Percentiles rank a stretch among this genome's conserved stretches.
Conservation (phyloP, 2,797 vertebrate genomes). For the Gadopsis marmoratus region DNA sequence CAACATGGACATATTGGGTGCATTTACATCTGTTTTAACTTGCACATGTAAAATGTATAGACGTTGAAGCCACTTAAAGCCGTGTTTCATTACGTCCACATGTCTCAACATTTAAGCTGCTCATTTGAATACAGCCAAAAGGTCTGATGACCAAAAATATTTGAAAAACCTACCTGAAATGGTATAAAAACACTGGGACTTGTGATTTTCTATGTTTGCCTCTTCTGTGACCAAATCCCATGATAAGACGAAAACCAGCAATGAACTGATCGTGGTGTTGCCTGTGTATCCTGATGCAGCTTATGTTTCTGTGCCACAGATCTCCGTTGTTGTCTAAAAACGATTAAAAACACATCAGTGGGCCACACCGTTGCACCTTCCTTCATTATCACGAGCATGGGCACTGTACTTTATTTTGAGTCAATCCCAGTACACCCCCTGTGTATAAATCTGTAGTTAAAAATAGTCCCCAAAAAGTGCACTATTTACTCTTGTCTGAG, state of each 20-base stretch:
- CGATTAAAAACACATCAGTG: conserved; percentile 10
- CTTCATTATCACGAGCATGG: neutral
- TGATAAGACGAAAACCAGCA: neutral
- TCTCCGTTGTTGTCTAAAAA: neutral
- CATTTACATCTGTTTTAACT: neutral
- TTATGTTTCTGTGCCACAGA: neutral
- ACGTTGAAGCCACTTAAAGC: neutral
- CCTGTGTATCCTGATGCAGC: neutral
- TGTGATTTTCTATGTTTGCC: neutral
- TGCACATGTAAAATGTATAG: neutral
- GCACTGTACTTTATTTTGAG: conserved; percentile 1
- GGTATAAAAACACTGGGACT: neutral
- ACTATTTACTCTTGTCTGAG: conserved; percentile 6
- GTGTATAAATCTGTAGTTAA: conserved; percentile 11
- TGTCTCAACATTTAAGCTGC: neutral
- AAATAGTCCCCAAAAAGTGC: conserved; percentile 25
- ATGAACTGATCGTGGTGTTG: neutral
- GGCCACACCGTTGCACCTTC: neutral
- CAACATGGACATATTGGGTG: neutral
- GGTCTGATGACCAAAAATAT: neutral
- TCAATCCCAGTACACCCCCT: neutral
- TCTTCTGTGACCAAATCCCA: neutral
- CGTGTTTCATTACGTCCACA: neutral
- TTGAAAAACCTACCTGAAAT: neutral
- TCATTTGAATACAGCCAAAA: neutral